Percentiles rank a stretch among this genome's conserved stretches.
Evolutionary conservation across 2,113 vertebrate species (phyloP).

Genomic region (Chloropsis cyanopogon): DNA sequence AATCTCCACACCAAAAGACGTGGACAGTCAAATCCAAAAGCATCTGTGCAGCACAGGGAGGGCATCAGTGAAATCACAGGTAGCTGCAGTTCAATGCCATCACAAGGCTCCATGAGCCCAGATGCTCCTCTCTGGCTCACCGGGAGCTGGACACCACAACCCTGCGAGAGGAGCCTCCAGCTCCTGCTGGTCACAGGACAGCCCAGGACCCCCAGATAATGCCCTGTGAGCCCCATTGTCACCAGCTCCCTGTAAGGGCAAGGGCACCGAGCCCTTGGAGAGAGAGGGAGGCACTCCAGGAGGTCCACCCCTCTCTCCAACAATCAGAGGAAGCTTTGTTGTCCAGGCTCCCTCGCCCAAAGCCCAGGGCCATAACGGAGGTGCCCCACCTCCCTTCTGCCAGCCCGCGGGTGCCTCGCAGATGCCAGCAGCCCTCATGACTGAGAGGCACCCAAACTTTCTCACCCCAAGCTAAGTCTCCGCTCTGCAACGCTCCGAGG

Average conservation of each 20-base stretch:
- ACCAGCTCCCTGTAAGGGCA: rapidly evolving
- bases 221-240: rapidly evolving
- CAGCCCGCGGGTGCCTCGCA: background rate
- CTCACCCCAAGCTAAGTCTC: background rate
- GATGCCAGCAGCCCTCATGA: background rate
- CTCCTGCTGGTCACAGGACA: background rate
- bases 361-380: background rate
- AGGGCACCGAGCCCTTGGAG: background rate
- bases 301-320: background rate
- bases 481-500: background rate
- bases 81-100: background rate
- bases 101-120: rapidly evolving
- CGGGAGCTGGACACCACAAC: background rate
- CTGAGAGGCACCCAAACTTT: background rate
- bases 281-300: background rate
- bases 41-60: rapidly evolving
- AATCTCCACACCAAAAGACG: background rate
- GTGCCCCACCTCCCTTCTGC: background rate
- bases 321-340: background rate
- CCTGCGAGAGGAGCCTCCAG: background rate
- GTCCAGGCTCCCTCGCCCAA: background rate
- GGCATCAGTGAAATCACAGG: background rate
- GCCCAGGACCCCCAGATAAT: background rate
- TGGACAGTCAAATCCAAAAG: background rate
- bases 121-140: rapidly evolving